Percentiles rank a stretch among this genome's conserved stretches.
Conservation (phyloP, 2,113 vertebrate species). For the Odocoileus virginianus region DNA sequence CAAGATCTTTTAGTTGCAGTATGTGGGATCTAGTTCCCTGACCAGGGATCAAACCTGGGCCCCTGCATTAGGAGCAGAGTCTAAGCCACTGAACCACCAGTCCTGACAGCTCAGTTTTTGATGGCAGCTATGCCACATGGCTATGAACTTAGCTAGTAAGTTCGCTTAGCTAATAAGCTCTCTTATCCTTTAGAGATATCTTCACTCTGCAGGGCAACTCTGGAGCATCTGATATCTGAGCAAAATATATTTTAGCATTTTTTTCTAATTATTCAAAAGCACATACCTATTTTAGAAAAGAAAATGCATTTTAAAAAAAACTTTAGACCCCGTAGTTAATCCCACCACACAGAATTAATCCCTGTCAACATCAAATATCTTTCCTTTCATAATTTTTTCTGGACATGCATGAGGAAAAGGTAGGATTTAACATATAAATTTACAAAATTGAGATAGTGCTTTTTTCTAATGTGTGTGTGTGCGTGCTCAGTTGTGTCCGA, state of each 20-base stretch:
- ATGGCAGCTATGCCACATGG: background rate
- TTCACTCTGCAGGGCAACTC: background rate
- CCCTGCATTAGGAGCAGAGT: background rate
- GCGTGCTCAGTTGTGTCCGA: rapidly evolving
- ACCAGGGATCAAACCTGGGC: background rate
- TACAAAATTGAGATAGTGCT: background rate
- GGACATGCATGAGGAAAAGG: background rate
- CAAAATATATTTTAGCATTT: background rate
- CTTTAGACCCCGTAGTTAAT: background rate
- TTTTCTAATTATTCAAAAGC: background rate
- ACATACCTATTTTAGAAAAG: background rate
- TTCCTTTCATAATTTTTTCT: background rate
- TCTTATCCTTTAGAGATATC: background rate
- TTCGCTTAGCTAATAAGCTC: background rate
- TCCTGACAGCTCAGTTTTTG: background rate
- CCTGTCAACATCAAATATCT: background rate
- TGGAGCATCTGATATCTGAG: background rate
- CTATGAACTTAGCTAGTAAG: background rate
- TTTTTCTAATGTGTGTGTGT: background rate
- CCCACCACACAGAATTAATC: background rate
- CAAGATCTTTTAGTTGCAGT: background rate
- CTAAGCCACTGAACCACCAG: background rate
- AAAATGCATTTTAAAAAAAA: background rate
- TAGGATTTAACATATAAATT: background rate
- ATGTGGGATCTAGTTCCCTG: background rate